A percentile compares a stretch with the other conserved stretches of the same genome.
phyloP scores from a whole-genome alignment of 1,140 invertebrate species.

The Microplitis demolitor region DNA sequence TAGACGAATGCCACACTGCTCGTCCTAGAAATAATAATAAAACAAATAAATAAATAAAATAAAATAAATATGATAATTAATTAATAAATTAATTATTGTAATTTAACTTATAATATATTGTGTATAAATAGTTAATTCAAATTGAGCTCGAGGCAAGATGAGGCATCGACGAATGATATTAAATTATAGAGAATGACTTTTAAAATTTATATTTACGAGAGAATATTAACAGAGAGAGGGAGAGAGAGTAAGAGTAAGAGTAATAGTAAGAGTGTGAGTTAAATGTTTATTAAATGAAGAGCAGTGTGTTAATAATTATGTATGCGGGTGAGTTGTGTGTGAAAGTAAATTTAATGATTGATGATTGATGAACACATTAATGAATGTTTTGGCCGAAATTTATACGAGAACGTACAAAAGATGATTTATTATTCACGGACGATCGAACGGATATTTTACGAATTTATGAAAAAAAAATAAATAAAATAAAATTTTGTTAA shows the following conservation, averaged over 20 bases:
- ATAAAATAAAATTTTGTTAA: background rate
- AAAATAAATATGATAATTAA: slow-evolving; percentile 48
- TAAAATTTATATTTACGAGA: slow-evolving; percentile 19
- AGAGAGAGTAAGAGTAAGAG: too few species aligned
- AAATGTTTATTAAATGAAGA: too few species aligned
- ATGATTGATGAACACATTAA: too few species aligned
- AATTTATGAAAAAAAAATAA: background rate
- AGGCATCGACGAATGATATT: slow-evolving; percentile 29
- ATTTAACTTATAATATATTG: slow-evolving; percentile 62
- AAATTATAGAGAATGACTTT: slow-evolving; percentile 12
- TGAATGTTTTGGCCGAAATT: too few species aligned
- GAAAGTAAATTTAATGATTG: slow-evolving; percentile 1
- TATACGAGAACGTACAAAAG: too few species aligned
- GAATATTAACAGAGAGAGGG: slow-evolving; percentile 23
- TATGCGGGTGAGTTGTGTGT: background rate
- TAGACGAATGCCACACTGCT: slow-evolving; percentile 20
- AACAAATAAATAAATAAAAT: background rate
- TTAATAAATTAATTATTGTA: slow-evolving; percentile 52
- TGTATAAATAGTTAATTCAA: slow-evolving; percentile 62
- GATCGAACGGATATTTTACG: too few species aligned
- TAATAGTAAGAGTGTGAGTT: background rate
- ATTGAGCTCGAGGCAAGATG: slow-evolving; percentile 35
- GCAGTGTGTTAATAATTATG: background rate
- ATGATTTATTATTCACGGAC: too few species aligned
- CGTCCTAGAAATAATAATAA: slow-evolving; percentile 19